A percentile compares a stretch with the other conserved stretches of the same genome.
These are phyloP conservation scores for Ophonus ardosiacus DNA, from an alignment of 2,888 invertebrate species.

Conservation along the genomic window DNA sequence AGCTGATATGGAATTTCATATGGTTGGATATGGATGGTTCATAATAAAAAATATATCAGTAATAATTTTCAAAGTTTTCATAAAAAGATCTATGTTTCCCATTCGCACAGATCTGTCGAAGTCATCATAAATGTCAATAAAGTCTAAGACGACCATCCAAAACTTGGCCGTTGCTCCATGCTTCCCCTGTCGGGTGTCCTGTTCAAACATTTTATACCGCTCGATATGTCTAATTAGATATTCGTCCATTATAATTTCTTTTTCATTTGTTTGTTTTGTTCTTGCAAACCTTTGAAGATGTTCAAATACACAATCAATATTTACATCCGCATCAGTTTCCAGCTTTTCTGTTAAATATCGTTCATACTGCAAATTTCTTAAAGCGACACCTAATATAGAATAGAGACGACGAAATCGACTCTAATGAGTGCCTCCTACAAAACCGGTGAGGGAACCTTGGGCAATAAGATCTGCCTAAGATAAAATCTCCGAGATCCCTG, in stretches of 20 bases:
- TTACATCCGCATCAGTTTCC: constrained; percentile 46
- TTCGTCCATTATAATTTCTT: constrained; percentile 19
- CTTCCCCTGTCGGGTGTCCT: constrained; percentile 9
- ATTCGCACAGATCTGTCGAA: constrained; percentile 8
- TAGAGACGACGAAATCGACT: no score
- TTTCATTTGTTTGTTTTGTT: constrained; percentile 3
- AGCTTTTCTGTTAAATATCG: constrained; percentile 64
- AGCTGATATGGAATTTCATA: no score
- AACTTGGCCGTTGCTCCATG: no score
- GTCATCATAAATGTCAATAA: constrained; percentile 11
- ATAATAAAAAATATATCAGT: no score
- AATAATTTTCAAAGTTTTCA: constrained; percentile 13
- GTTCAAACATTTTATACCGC: constrained; percentile 18
- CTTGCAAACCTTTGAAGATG: constrained; percentile 18
- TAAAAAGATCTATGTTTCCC: not conserved
- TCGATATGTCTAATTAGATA: constrained; percentile 64
- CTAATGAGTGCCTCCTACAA: no score
- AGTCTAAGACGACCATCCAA: no score
- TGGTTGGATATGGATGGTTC: no score
- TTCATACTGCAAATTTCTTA: no score
- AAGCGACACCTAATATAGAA: no score
- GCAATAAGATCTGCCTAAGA: not conserved
- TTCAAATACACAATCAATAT: not conserved
- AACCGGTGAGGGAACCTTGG: not conserved
- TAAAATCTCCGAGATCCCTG: not conserved